Evolutionary conservation across 2,113 vertebrate species (phyloP).

Genomic region (Cyprinus carpio): DNA sequence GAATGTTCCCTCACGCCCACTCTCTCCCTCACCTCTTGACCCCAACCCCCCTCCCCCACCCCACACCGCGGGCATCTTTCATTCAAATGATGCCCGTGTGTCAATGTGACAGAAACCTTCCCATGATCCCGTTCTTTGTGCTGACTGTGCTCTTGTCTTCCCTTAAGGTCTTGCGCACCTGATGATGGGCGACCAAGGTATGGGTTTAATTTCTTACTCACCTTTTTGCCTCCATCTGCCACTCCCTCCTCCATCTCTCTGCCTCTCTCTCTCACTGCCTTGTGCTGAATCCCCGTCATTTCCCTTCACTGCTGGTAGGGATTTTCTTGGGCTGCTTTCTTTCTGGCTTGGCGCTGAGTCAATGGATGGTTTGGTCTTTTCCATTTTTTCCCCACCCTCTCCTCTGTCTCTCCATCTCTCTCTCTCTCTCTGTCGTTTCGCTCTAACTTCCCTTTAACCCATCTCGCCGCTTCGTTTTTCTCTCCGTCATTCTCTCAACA

Average conservation of each 20-base stretch:
- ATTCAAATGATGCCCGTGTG: slow-evolving; percentile 83
- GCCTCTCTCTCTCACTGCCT: slow-evolving; percentile 77
- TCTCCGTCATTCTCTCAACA: slow-evolving; percentile 45
- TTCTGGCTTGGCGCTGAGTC: slow-evolving; percentile 78
- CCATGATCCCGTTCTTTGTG: slow-evolving; percentile 95
- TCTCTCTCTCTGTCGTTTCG: slow-evolving; percentile 44
- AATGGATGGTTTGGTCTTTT: slow-evolving; percentile 77
- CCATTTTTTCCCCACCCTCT: slow-evolving; percentile 56
- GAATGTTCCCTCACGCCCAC: slow-evolving; percentile 44
- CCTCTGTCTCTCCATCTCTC: slow-evolving; percentile 52
- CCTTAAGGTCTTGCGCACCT: slow-evolving; percentile 99
- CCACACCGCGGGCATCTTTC: slow-evolving; percentile 77
- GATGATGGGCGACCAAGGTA: slow-evolving; percentile 99
- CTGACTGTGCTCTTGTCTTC: slow-evolving; percentile 99
- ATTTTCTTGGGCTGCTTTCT: slow-evolving; percentile 59
- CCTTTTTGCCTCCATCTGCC: slow-evolving; percentile 62
- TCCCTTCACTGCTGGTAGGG: slow-evolving; percentile 72
- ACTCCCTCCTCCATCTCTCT: slow-evolving; percentile 68
- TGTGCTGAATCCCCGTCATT: slow-evolving; percentile 71
- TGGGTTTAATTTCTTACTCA: slow-evolving; percentile 85
- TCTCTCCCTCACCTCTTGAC: slow-evolving; percentile 45
- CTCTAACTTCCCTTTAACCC: slow-evolving; percentile 19
- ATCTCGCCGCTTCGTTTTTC: slow-evolving; percentile 31
- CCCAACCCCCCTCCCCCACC: slow-evolving; percentile 24
- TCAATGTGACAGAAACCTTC: slow-evolving; percentile 82